Conservation (phyloP, 2,113 vertebrate genomes). For the Diphyllodes magnificus region DNA sequence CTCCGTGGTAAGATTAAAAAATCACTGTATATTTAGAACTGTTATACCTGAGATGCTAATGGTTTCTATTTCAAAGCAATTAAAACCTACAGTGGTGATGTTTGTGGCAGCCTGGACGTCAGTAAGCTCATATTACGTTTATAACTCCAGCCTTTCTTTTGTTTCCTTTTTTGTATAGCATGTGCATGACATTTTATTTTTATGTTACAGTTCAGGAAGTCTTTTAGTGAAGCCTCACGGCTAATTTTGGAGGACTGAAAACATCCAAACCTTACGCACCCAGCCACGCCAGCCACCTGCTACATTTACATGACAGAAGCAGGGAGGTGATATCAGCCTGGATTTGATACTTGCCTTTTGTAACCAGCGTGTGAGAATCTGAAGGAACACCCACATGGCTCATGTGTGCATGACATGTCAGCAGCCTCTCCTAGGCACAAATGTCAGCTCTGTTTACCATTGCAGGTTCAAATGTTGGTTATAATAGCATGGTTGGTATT, state of each 20-base stretch:
- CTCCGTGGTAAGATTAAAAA: neutral
- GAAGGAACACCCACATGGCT: neutral
- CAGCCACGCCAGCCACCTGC: conserved; percentile 26
- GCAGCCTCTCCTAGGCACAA: neutral
- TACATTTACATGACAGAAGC: conserved; percentile 21
- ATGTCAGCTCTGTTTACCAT: conserved; percentile 4
- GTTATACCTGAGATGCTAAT: neutral
- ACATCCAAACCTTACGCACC: neutral
- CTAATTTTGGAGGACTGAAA: conserved; percentile 52
- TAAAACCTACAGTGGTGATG: conserved; percentile 28
- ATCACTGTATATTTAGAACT: conserved; percentile 37
- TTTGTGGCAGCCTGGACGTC: neutral
- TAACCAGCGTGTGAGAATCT: neutral
- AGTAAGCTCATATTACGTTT: conserved; percentile 40
- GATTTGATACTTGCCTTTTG: conserved; percentile 1
- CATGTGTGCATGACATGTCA: neutral
- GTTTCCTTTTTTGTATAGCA: conserved; percentile 40
- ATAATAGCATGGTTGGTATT: neutral
- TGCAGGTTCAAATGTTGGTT: neutral
- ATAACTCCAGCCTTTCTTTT: conserved; percentile 24
- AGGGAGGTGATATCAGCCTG: neutral
- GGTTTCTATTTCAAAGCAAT: conserved; percentile 64
- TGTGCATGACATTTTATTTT: conserved; percentile 63
- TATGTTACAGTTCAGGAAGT: neutral
- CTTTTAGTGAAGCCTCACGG: conserved; percentile 6